A percentile compares a stretch with the other conserved stretches of the same genome.
Conservation (phyloP, 2,888 invertebrate species). For the Malachius bipustulatus region DNA sequence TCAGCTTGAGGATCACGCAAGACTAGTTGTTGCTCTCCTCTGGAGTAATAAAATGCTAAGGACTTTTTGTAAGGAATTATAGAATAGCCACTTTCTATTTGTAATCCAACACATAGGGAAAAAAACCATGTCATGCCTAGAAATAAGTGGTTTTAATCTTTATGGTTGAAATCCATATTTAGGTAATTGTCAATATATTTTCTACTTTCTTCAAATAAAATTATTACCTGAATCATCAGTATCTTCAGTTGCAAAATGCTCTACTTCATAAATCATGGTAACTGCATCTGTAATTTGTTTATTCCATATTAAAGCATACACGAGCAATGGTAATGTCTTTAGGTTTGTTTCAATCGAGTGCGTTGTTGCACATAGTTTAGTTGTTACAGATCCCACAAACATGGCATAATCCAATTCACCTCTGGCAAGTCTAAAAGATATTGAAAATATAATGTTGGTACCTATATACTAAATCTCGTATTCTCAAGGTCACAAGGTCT, state of each 20-base stretch:
- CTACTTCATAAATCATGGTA: not conserved
- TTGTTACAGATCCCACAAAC: not conserved
- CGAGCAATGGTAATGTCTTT: not conserved
- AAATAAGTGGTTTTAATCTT: no score
- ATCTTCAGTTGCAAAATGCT: not conserved
- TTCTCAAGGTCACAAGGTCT: no score
- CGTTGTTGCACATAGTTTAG: not conserved
- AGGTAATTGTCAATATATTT: no score
- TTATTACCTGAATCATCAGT: not conserved
- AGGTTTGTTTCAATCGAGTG: not conserved
- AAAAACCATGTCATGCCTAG: not conserved
- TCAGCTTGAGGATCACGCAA: slow-evolving; percentile 40
- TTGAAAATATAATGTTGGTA: no score
- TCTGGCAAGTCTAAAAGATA: not conserved
- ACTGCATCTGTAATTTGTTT: not conserved
- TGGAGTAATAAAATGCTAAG: slow-evolving; percentile 37
- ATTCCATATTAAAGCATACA: not conserved
- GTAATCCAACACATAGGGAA: not conserved
- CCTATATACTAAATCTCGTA: no score
- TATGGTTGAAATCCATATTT: no score
- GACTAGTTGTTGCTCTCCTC: slow-evolving; percentile 37
- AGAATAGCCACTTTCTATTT: not conserved
- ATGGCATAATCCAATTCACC: not conserved
- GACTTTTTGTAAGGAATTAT: not conserved
- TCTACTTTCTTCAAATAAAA: no score